Base-by-base conservation (phyloP, 2,113 vertebrate species). In the Camelus dromedarius region DNA sequence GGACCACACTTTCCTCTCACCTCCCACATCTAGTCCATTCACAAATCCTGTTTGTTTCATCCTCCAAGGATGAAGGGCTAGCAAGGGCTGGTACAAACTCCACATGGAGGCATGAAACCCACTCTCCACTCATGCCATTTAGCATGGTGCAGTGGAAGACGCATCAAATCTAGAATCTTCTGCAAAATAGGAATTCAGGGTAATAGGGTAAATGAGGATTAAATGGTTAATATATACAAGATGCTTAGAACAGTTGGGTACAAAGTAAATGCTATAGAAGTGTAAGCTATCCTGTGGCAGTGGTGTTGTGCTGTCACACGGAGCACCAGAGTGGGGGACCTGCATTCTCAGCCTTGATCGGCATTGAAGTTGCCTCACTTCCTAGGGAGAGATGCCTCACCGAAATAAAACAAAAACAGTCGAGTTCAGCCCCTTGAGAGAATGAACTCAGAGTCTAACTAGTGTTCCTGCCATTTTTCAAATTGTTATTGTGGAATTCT, bases 201-300 rank as follows among this genome's bases (percentile, higher is more conserved):
- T 32, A 48, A 69, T 7, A 69, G 38, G 2, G n/a, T 75, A n/a
- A 85, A 5, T 7, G 30, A 56, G 30, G 72, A 58, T 60, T n/a
- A 32, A 75, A 66, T 35, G 30, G 32, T 38, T 58, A 69, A 35
- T n/a, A 4, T n/a, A 16, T 18, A 20, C 30, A 46, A 88, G 88
- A 18, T 16, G 15, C 20, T 24, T 19, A 22, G 18, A 60, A 42
- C 18, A 35, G 18, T 26, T 64, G 10, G 60, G n/a, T 32, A 8
- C 6, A 15, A 46, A 72, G 66, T 6, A 3, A 1, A 3, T 1
- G 32, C 24, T n/a, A 4, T 2, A 16, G 77, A 82, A 3, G 5
- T 24, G 3, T 13, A 3, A 30, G 38, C 48, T 11, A 3, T 18
- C 28, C 24, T 2, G 0, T 24, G 4, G 2, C 15, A 54, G 12